phyloP scores from a whole-genome alignment of 92 coral and sea anemone genomes.

The Chrysogorgia sp. region DNA sequence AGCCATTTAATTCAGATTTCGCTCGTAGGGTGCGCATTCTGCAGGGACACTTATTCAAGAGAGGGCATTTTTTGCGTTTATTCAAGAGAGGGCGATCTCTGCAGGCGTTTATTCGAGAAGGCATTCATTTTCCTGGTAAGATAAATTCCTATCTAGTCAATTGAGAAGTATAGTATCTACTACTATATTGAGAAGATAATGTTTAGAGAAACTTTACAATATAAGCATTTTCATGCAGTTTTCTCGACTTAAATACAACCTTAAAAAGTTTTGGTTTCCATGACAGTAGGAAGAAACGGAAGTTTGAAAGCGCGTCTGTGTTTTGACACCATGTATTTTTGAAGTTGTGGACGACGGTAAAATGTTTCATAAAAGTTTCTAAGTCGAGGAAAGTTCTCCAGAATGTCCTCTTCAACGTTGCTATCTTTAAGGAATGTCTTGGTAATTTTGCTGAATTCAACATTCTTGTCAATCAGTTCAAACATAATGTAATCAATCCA shows the following conservation, averaged over 20 bases:
- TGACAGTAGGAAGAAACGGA: constrained; percentile 29
- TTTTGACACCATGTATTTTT: constrained; percentile 67
- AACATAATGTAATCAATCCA: constrained; percentile 96
- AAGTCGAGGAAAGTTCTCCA: constrained; percentile 73
- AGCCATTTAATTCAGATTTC: no score
- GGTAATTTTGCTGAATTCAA: constrained; percentile 71
- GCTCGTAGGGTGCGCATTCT: no score
- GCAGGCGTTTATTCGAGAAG: no score
- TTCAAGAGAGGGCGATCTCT: no score
- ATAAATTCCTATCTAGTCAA: no score
- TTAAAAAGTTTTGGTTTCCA: constrained; percentile 15
- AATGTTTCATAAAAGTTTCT: constrained; percentile 77
- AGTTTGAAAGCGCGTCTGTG: constrained; percentile 68
- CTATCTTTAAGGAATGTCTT: background rate
- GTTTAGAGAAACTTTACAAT: no score
- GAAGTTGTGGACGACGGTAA: constrained; percentile 72
- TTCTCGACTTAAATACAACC: background rate
- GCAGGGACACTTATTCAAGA: no score
- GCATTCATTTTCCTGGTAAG: no score
- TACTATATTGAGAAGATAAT: no score
- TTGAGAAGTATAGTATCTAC: no score
- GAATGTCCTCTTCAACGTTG: constrained; percentile 57
- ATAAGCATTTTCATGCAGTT: no score
- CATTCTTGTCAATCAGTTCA: constrained; percentile 77
- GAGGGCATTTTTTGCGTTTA: no score